Evolutionary conservation across 1,140 invertebrate genomes (phyloP), one percentile per base, ranked within the genome.

Genomic region (Lycorma delicatula): DNA sequence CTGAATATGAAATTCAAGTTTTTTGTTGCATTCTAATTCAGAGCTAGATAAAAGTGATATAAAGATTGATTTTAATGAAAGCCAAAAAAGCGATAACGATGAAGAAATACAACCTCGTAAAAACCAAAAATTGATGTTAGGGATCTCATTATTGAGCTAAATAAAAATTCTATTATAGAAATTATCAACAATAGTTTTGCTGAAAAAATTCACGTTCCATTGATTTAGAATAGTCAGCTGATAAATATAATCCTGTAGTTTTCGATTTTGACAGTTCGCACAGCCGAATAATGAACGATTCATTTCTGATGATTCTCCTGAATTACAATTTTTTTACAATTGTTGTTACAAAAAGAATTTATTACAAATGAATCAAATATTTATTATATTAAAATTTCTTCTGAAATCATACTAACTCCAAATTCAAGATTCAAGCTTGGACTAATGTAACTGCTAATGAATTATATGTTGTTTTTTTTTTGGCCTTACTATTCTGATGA

Each of bases 31-130:
- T 44, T 44, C 41, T 6, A 22, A 44, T 44, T 44, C 41, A 20
- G 41, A 44, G 23, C 41, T 44, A 20, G 41, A 44, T 44, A 22
- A 44, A 44, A 44, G 41, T n/a, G n/a, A n/a, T n/a, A n/a, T n/a
- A n/a, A n/a, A 44, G 41, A 44, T 44, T 44, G 16, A 44, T 44
- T 22, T 44, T 16, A 44, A 44, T 20, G 41, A 5, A 11, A 20
- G 41, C n/a, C n/a, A n/a, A n/a, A n/a, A n/a, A n/a, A n/a, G n/a
- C n/a, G n/a, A n/a, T n/a, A n/a, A n/a, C n/a, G n/a, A n/a, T n/a
- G n/a, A 44, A 20, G 41, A 44, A 41, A 20, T 16, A 44, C 16
- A 44, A 20, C 41, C 23, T 44, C n/a, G n/a, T n/a, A n/a, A n/a
- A n/a, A n/a, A n/a, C n/a, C n/a, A n/a, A n/a, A n/a, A n/a, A n/a